A percentile compares a stretch with the other conserved stretches of the same genome.
These are phyloP conservation scores for Argyresthia albistria DNA, from an alignment of 2,888 invertebrate species.

Conservation along the genomic window DNA sequence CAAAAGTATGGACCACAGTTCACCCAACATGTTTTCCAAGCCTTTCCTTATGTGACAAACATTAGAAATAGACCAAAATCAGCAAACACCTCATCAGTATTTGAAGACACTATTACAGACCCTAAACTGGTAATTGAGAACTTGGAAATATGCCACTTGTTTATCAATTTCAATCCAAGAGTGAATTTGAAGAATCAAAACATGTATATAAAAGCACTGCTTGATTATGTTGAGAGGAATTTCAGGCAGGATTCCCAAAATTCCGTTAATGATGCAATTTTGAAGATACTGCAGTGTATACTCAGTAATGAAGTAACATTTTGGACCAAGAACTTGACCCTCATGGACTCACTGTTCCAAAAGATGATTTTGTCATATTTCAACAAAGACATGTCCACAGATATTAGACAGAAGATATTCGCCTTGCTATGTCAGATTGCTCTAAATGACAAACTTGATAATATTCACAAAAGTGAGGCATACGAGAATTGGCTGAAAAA, in stretches of 20 bases:
- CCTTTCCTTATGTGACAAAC: conserved; percentile 73
- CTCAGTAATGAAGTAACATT: conserved; percentile 41
- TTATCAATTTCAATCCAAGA: conserved; percentile 55
- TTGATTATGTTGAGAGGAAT: conserved; percentile 66
- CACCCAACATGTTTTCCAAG: conserved; percentile 65
- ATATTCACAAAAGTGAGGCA: conserved; percentile 42
- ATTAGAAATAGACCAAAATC: conserved; percentile 35
- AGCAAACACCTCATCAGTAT: conserved; percentile 14
- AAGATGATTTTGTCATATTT: conserved; percentile 52
- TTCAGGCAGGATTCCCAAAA: conserved; percentile 35
- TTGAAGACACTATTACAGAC: conserved; percentile 45
- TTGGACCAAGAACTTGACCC: conserved; percentile 41
- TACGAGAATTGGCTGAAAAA: conserved; percentile 67
- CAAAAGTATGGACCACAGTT: conserved; percentile 67
- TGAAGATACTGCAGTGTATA: conserved; percentile 42
- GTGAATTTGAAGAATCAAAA: conserved; percentile 43
- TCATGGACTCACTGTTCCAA: conserved; percentile 42
- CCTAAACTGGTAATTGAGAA: conserved; percentile 44
- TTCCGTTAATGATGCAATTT: conserved; percentile 28
- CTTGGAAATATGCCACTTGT: conserved; percentile 54
- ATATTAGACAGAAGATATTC: conserved; percentile 49
- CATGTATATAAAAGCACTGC: conserved; percentile 41
- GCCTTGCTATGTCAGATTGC: conserved; percentile 54
- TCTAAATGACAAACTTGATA: conserved; percentile 42
- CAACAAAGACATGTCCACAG: conserved; percentile 27